Conservation (phyloP, 2,113 vertebrate genomes). For the Pituophis catenifer region DNA sequence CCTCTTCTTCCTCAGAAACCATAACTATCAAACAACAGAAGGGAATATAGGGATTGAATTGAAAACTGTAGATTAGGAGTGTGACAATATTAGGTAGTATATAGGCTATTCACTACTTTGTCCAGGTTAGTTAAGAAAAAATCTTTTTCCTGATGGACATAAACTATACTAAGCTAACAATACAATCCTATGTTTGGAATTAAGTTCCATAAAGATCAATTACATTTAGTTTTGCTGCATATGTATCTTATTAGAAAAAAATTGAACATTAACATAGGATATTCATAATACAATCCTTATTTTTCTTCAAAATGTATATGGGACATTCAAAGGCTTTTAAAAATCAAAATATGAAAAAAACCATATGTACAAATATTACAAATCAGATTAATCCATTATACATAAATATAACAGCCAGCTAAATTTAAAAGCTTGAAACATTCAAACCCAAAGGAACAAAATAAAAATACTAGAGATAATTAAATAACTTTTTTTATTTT, state of each 20-base stretch:
- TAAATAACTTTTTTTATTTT: neutral
- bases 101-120: neutral
- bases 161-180: neutral
- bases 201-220: neutral
- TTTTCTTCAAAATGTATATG: neutral
- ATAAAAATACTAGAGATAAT: neutral
- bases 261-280: neutral
- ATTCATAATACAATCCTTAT: neutral
- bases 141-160: neutral
- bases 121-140: neutral
- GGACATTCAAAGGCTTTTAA: neutral
- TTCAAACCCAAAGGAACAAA: neutral
- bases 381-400: neutral
- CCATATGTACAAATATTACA: neutral
- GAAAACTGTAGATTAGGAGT: neutral
- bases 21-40: slow-evolving; percentile 53
- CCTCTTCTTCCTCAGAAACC: slow-evolving; percentile 69
- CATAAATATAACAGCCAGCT: neutral
- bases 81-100: neutral
- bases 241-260: neutral
- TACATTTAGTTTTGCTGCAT: neutral
- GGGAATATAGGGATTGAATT: neutral
- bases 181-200: neutral
- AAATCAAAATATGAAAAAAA: neutral
- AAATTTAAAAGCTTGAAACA: neutral